Conservation (phyloP, 1,140 invertebrate genomes). For the Hetaerina americana region DNA sequence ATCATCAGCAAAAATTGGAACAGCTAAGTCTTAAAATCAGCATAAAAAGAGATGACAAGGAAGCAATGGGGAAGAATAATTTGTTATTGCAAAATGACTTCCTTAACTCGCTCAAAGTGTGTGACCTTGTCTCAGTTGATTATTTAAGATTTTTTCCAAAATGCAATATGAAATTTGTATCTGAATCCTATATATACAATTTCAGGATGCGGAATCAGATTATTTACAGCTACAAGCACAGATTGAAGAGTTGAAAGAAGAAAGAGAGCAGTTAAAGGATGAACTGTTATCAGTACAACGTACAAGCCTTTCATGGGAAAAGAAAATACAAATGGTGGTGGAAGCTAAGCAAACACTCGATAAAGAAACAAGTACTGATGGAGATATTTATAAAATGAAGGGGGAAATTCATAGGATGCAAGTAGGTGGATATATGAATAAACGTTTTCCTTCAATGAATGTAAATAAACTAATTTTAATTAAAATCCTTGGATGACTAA, state of each 20-base stretch:
- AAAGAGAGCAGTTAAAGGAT: not conserved
- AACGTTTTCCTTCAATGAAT: too few relatives aligned
- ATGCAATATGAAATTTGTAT: not conserved
- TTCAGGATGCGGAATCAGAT: not conserved
- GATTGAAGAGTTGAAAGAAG: not conserved
- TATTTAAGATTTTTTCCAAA: not conserved
- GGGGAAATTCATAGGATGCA: not conserved
- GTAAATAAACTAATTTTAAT: not conserved
- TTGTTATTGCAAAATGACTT: not conserved
- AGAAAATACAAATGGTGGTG: not conserved
- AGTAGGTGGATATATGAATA: too few relatives aligned
- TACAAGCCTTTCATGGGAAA: not conserved
- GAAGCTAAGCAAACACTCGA: not conserved
- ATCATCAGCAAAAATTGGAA: not conserved
- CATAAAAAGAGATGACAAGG: not conserved
- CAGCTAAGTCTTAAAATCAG: not conserved
- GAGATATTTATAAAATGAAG: not conserved
- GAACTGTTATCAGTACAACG: not conserved
- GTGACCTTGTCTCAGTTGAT: too few relatives aligned
- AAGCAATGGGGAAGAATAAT: not conserved
- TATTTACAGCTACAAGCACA: not conserved
- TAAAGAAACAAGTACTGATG: not conserved
- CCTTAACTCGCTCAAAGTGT: not conserved
- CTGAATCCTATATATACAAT: not conserved
- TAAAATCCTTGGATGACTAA: too few relatives aligned